Conservation (phyloP, 1,140 invertebrate species). For the Hylyphantes graminicola region DNA sequence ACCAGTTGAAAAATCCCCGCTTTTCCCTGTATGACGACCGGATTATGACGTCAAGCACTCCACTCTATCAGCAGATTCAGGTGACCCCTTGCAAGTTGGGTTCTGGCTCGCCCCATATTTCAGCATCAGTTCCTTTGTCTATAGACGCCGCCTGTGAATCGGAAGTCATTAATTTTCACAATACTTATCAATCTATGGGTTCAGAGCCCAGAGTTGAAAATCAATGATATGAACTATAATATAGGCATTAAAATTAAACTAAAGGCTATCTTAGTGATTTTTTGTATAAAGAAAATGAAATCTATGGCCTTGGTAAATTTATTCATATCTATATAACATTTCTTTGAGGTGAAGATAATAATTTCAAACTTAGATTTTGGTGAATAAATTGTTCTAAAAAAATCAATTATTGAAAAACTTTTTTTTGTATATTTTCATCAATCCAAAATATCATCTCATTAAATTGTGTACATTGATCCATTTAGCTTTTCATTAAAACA, state of each 20-base stretch:
- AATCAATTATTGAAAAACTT: neutral
- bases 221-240: slow-evolving; percentile 27
- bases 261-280: slow-evolving; percentile 7
- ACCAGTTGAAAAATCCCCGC: slow-evolving; percentile 79
- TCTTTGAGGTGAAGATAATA: neutral
- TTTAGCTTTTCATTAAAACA: neutral
- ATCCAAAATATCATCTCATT: neutral
- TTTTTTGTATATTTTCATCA: neutral
- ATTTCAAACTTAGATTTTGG: neutral
- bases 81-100: slow-evolving; percentile 43
- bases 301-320: neutral
- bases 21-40: slow-evolving; percentile 87
- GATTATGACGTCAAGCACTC: slow-evolving; percentile 74
- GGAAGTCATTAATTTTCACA: slow-evolving; percentile 54
- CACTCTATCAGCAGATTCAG: slow-evolving; percentile 39
- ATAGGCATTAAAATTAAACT: neutral
- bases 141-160: slow-evolving; percentile 55
- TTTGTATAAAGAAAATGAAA: slow-evolving; percentile 13
- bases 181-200: slow-evolving; percentile 42
- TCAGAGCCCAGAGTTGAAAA: slow-evolving; percentile 47
- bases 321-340: neutral
- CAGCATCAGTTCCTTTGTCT: slow-evolving; percentile 52
- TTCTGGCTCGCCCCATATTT: slow-evolving; percentile 45
- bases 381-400: neutral
- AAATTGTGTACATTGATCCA: neutral